Conservation (phyloP, 2,113 vertebrate species). For the Scomber colias region DNA sequence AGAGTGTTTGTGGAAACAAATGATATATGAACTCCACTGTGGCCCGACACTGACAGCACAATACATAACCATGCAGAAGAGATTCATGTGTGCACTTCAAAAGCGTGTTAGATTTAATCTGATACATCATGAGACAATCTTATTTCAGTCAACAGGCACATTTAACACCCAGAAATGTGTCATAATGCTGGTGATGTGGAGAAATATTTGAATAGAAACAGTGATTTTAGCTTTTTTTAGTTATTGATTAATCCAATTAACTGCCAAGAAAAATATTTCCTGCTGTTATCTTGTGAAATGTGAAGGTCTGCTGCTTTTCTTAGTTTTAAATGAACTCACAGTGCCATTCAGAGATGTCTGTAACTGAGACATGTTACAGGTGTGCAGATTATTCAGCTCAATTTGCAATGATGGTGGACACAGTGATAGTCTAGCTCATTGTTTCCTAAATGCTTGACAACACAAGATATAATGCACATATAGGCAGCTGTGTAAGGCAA, state of each 20-base stretch:
- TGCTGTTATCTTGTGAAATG: neutral
- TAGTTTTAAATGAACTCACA: too few species aligned
- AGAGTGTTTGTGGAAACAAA: conserved; percentile 27
- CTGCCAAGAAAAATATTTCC: neutral
- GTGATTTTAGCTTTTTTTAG: neutral
- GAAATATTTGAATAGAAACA: neutral
- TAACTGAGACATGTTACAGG: neutral
- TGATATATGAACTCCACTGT: conserved; percentile 17
- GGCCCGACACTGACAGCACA: neutral
- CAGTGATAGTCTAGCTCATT: neutral
- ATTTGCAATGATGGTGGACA: neutral
- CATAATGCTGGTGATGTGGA: neutral
- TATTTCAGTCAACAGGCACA: neutral
- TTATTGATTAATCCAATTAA: neutral
- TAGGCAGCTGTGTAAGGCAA: neutral
- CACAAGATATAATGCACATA: neutral
- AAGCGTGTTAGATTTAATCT: neutral
- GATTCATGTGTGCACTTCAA: neutral
- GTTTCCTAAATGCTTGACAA: neutral
- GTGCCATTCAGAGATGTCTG: neutral
- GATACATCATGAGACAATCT: neutral
- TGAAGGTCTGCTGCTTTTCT: neutral
- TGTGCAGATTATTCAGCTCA: neutral
- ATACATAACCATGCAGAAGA: neutral
- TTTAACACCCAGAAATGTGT: neutral